Percentiles rank a stretch among this genome's conserved stretches.
phyloP scores from a whole-genome alignment of 2,113 vertebrate species.

The Lepisosteus osseus region DNA sequence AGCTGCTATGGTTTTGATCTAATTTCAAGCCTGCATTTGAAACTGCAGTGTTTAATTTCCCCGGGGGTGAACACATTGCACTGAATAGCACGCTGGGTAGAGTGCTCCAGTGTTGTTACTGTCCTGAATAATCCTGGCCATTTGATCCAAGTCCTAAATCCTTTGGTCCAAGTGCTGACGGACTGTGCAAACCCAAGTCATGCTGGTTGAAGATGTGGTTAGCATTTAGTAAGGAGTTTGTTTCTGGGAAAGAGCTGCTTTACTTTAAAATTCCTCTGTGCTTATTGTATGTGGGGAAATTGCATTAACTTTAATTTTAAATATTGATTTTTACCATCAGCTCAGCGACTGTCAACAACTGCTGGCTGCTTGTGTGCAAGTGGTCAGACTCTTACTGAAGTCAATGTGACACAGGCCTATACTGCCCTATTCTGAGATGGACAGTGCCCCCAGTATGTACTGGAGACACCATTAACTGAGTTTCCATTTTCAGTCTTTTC shows the following conservation, averaged over 20 bases:
- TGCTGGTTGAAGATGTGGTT: neutral
- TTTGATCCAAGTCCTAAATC: neutral
- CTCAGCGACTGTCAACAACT: constrained; percentile 15
- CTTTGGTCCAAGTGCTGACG: neutral
- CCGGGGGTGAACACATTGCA: neutral
- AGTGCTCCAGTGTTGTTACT: neutral
- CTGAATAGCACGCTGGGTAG: neutral
- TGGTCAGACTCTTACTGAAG: too few species aligned
- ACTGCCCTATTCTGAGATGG: too few species aligned
- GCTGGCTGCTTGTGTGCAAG: too few species aligned
- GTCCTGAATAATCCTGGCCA: neutral
- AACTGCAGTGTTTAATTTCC: constrained; percentile 11
- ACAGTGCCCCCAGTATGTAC: too few species aligned
- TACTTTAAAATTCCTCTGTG: constrained; percentile 3
- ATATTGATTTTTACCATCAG: neutral
- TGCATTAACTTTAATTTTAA: constrained; percentile 29
- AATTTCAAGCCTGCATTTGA: constrained; percentile 7
- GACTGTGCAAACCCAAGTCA: neutral
- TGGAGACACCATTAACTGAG: too few species aligned
- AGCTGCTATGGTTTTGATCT: constrained; percentile 4
- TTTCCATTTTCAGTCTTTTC: too few species aligned
- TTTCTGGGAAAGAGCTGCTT: constrained; percentile 11
- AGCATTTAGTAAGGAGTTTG: neutral
- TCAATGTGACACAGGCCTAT: too few species aligned
- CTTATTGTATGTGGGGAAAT: constrained; percentile 22